Conservation (phyloP, 2,888 invertebrate species). For the Charanyca ferruginea region DNA sequence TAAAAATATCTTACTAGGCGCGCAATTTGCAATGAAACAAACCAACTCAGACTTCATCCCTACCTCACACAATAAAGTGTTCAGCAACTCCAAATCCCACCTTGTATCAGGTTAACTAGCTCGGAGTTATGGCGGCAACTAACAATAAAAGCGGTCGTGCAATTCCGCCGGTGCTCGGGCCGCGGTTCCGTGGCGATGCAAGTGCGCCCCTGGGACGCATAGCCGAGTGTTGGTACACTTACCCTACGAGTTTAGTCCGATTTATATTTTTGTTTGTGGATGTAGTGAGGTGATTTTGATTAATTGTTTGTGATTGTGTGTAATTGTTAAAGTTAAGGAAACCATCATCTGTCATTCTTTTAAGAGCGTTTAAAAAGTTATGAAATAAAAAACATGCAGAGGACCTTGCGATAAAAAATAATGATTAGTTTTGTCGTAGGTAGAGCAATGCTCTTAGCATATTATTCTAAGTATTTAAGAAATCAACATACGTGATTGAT, state of each 20-base stretch:
- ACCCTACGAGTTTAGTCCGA: constrained; percentile 56
- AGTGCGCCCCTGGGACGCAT: constrained; percentile 67
- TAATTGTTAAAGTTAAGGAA: not conserved
- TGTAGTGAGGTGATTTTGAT: constrained; percentile 36
- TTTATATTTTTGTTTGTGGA: constrained; percentile 54
- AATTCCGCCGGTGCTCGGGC: constrained; percentile 61
- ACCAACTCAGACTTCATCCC: constrained; percentile 2
- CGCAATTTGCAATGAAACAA: not conserved
- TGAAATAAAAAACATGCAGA: too few relatives aligned
- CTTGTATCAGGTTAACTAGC: constrained; percentile 73
- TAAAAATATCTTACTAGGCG: constrained; percentile 22
- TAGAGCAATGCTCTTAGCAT: too few relatives aligned
- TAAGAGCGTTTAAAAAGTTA: too few relatives aligned
- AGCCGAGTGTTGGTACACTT: constrained; percentile 53
- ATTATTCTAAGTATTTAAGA: too few relatives aligned
- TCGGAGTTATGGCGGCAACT: constrained; percentile 65
- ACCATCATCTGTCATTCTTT: too few relatives aligned
- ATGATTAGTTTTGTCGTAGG: too few relatives aligned
- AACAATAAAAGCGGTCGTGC: constrained; percentile 71
- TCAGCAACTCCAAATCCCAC: constrained; percentile 50
- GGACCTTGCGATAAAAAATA: too few relatives aligned
- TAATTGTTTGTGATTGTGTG: constrained; percentile 25
- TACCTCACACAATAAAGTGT: constrained; percentile 53
- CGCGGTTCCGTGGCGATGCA: constrained; percentile 64
- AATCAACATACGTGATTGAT: too few relatives aligned